Percentiles rank a stretch among this genome's conserved stretches.
phyloP scores from a whole-genome alignment of 37 sponge, comb jelly and placozoan genomes.

The Haliclona indistincta region DNA sequence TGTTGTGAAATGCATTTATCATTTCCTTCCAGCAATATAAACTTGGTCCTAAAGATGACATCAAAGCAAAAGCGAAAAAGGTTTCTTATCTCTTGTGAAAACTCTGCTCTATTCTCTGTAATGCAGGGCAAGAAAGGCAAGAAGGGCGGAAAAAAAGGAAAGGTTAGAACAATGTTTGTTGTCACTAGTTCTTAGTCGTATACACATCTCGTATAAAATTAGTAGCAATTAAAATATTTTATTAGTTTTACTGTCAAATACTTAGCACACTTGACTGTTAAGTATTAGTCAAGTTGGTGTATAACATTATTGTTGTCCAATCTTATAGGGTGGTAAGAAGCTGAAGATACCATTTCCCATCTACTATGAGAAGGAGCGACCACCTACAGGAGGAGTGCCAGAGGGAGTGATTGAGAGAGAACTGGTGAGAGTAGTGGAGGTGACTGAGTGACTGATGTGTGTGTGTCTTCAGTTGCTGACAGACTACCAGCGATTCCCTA shows the following conservation, averaged over 20 bases:
- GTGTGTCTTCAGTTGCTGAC: slow-evolving; percentile 48
- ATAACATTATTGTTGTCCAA: background rate
- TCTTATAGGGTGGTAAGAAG: slow-evolving; percentile 66
- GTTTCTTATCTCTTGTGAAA: background rate
- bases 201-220: background rate
- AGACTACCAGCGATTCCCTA: slow-evolving; percentile 65
- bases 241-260: background rate
- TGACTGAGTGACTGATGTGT: background rate
- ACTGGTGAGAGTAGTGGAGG: slow-evolving; percentile 19
- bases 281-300: background rate
- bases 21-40: slow-evolving; percentile 65
- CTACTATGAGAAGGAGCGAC: slow-evolving; percentile 52
- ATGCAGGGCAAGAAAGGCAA: slow-evolving; percentile 68
- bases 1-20: background rate
- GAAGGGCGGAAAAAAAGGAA: slow-evolving; percentile 70
- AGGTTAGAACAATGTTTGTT: background rate
- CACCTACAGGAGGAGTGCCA: slow-evolving; percentile 50
- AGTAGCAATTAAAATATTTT: background rate
- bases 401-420: slow-evolving; percentile 75
- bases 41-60: slow-evolving; percentile 57
- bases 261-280: background rate
- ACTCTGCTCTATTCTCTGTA: background rate
- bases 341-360: slow-evolving; percentile 82
- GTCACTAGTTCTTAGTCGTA: background rate
- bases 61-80: slow-evolving; percentile 60